phyloP scores from a whole-genome alignment of 2,888 invertebrate species.

The Agrotis clavis region DNA sequence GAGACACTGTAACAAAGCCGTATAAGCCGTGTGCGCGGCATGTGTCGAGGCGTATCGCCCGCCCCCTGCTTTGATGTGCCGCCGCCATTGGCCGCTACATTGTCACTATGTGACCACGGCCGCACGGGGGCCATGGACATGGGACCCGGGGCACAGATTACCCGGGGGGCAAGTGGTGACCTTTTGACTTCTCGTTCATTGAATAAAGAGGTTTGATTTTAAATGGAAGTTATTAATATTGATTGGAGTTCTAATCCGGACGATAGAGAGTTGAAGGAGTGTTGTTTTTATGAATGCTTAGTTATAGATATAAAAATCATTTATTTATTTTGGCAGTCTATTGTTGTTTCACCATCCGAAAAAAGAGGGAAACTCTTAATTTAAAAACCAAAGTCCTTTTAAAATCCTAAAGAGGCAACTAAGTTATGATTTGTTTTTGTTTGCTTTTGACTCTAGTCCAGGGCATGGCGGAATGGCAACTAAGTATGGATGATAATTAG shows the following conservation, averaged over 20 bases:
- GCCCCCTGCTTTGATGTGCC: slow-evolving; percentile 51
- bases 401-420: no score
- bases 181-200: slow-evolving; percentile 5
- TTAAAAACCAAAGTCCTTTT: no score
- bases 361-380: no score
- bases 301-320: no score
- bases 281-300: background rate
- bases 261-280: background rate
- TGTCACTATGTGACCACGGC: slow-evolving; percentile 7
- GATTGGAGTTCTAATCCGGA: background rate
- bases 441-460: no score
- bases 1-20: slow-evolving; percentile 29
- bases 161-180: background rate
- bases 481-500: no score
- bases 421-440: no score
- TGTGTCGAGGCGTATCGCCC: slow-evolving; percentile 55
- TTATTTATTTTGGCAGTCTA: no score
- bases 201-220: background rate
- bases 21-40: slow-evolving; percentile 41
- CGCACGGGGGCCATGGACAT: no score
- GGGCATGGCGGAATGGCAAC: no score
- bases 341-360: background rate
- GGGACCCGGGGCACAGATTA: no score
- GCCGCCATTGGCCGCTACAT: slow-evolving; percentile 41
- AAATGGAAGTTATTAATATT: background rate